Evolutionary conservation across 2,888 invertebrate species (phyloP), one percentile per base, ranked within the genome.

Genomic region (Octonoba sinensis): DNA sequence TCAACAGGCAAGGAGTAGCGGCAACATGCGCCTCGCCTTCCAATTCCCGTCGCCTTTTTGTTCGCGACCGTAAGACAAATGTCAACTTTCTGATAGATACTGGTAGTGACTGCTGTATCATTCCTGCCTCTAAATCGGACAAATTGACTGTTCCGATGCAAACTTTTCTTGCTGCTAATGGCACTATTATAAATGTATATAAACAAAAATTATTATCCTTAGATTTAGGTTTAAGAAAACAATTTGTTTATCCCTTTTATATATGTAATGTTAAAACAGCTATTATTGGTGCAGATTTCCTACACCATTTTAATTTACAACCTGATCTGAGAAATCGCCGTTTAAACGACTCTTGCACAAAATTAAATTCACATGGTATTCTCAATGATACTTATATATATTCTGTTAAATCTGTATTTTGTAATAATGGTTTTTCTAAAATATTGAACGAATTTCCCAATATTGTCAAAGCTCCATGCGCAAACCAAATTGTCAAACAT

Each of bases 11-110:
- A 64, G 62, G 75, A 65, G 79, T 62, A 74, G 49, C 20, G 56
- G 71, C 72, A 65, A 78, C 84, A 60, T 46, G 20, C 57, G 11
- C 54, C 66, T 69, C 59, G 56, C 51, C 59, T 64, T 51, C 3
- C 36, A 72, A 16, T 54, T 74, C 83, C 15, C 65, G 66, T 70
- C 83, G 83, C 71, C 69, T 81, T 11, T 84, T 84, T 59, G 51
- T 84, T 18, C 1, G 3, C 3, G 83, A 76, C 46, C 20, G 20
- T 16, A 67, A 46, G 16, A 56, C 69, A 0, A 54, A 78, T 16
- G 24, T 62, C 20, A 60, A 54, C 12, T 57, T 83, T 47, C 27
- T 84, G 27, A 64, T 69, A 1, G 82, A 71, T 27, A 74, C 76
- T 16, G 60, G 72, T 0, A 56, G 22, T 12, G 72, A 77, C 54